phyloP scores from a whole-genome alignment of 1,140 invertebrate genomes.

The Trialeurodes vaporariorum region DNA sequence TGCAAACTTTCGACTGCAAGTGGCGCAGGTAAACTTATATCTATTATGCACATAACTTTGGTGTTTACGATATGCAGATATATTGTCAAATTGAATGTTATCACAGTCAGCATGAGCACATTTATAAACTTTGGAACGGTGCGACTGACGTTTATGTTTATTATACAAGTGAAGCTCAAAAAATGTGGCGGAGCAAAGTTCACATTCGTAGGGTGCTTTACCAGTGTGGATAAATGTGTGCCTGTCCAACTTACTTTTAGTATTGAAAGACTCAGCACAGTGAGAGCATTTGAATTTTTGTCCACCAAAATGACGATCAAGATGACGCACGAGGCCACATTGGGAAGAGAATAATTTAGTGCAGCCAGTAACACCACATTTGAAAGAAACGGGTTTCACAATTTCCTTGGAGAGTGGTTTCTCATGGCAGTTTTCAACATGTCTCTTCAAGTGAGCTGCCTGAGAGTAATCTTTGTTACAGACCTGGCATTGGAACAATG shows the following conservation, averaged over 20 bases:
- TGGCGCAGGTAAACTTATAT: not conserved
- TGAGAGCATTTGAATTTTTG: not conserved
- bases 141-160: not conserved
- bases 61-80: not conserved
- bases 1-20: not conserved
- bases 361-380: not conserved
- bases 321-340: not conserved
- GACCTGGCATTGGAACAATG: conserved; percentile 8
- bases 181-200: not conserved
- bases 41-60: not conserved
- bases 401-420: too few species aligned
- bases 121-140: not conserved
- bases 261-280: not conserved
- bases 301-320: not conserved
- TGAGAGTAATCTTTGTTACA: conserved; percentile 16
- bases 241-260: not conserved
- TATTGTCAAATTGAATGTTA: not conserved
- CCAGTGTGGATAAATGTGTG: not conserved
- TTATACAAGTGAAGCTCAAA: not conserved
- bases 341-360: not conserved
- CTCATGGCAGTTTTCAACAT: not conserved
- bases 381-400: not conserved
- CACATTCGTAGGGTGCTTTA: not conserved
- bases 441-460: conserved; percentile 9
- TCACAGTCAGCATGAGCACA: not conserved